These are phyloP conservation scores for Sparus aurata DNA, from an alignment of 2,797 vertebrate species.

Conservation along the genomic window DNA sequence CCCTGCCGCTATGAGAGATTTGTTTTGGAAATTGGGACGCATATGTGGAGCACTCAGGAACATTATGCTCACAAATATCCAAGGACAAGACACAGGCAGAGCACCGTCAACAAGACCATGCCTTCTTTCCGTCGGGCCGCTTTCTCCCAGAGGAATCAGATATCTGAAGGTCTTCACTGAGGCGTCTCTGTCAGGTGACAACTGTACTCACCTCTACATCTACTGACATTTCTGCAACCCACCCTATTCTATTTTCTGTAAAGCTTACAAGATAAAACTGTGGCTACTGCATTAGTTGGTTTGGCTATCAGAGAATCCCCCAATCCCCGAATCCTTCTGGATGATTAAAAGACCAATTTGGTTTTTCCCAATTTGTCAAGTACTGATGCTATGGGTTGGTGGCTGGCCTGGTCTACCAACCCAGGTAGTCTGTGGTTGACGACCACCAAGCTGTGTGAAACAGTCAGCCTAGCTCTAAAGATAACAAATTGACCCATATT, in stretches of 20 bases:
- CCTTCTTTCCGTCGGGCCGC: constrained; percentile 8
- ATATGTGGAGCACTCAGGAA: constrained; percentile 49
- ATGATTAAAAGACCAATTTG: not conserved
- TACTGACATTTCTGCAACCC: not conserved
- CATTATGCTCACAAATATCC: constrained; percentile 55
- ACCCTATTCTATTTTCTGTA: not conserved
- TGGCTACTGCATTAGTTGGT: not conserved
- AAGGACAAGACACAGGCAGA: constrained; percentile 38
- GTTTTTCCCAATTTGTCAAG: too few relatives aligned
- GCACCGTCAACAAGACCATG: constrained; percentile 4
- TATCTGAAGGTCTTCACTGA: constrained; percentile 19
- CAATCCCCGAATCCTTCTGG: constrained; percentile 7
- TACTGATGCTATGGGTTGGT: too few relatives aligned
- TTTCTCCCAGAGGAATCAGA: constrained; percentile 22
- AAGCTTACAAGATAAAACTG: constrained; percentile 15
- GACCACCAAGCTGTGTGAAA: not conserved
- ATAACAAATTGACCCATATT: not conserved
- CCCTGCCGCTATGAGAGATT: constrained; percentile 47
- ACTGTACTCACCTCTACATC: not conserved
- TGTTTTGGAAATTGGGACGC: constrained; percentile 55
- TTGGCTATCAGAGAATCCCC: not conserved
- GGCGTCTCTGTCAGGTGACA: constrained; percentile 7
- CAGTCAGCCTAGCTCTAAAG: not conserved
- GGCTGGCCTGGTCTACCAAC: too few relatives aligned
- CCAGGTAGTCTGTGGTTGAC: too few relatives aligned